phyloP scores from a whole-genome alignment of 1,140 invertebrate genomes.

The Papilio xuthus region DNA sequence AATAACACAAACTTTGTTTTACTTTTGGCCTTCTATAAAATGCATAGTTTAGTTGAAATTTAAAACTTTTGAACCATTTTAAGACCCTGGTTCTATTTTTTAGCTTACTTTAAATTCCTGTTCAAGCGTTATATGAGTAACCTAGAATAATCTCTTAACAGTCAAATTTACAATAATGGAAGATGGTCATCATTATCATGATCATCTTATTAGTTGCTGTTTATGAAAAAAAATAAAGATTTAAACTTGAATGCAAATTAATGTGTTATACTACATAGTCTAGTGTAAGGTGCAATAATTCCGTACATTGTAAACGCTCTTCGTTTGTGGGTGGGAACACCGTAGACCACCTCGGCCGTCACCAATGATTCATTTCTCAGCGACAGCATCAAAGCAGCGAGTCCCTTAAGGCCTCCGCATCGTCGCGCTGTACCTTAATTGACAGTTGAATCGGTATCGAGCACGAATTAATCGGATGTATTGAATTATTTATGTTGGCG shows the following conservation, averaged over 20 bases:
- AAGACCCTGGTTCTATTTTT: too few species aligned
- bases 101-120: too few species aligned
- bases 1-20: background rate
- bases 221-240: background rate
- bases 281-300: background rate
- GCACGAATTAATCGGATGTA: slow-evolving; percentile 74
- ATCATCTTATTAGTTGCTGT: background rate
- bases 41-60: too few species aligned
- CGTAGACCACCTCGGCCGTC: slow-evolving; percentile 25
- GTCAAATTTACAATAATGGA: too few species aligned
- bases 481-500: slow-evolving; percentile 75
- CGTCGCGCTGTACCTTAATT: slow-evolving; percentile 62
- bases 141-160: too few species aligned
- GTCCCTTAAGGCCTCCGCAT: slow-evolving; percentile 51
- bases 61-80: too few species aligned
- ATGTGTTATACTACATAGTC: background rate
- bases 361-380: slow-evolving; percentile 31
- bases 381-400: slow-evolving; percentile 41
- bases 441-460: slow-evolving; percentile 77
- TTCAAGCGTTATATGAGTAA: too few species aligned
- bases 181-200: background rate
- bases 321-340: slow-evolving; percentile 21
- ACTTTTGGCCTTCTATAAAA: background rate
- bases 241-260: background rate
- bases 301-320: background rate